Base-by-base conservation (phyloP, 2,113 vertebrate species). In the Cromileptes altivelis region DNA sequence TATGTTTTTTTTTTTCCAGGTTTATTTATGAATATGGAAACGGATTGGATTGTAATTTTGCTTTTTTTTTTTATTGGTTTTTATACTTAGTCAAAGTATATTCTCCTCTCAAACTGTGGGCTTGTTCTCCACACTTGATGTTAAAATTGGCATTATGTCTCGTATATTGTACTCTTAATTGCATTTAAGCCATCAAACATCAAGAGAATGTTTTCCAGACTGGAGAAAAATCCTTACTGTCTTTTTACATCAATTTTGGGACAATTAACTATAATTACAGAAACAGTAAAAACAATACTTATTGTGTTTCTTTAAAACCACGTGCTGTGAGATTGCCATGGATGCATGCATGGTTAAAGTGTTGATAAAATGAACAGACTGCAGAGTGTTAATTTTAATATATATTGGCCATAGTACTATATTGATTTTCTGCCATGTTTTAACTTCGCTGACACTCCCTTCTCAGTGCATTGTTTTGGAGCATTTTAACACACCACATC, bases 161-260 rank as follows among this genome's bases (percentile, higher is more conserved):
- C 5, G 62, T 52, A 53, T 23, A 42, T 37, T 33, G 4, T 19
- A 12, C 14, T 23, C 18, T 25, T 50, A 78, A 30, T 79, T 33
- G 55, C 30, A 80, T 61, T 60, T 69, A 14, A 62, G 25, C 14
- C 40, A 72, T 50, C 75, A 72, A 82, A 82, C 47, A 63, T 23
- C 11, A 30, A 55, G 45, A 72, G 13, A 50, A 37, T 50, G 21
- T 8, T 63, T 17, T 23, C 4, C 4, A 17, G 21, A 37, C 37
- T 4, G 8, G 6, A 37, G 19, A 33, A 57, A 49, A 67, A 58
- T 30, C 58, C 0, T 21, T 2, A 73, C 0, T 60, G 0, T 68
- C 27, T 57, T 84, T 52, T 62, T 56, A 42, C 25, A 47, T 17
- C n/a, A 21, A 72, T 70, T 7, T 37, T 65, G 1, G 63, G 68